Base-by-base conservation (phyloP, 1,140 invertebrate species). In the Thaumatotibia leucotreta region DNA sequence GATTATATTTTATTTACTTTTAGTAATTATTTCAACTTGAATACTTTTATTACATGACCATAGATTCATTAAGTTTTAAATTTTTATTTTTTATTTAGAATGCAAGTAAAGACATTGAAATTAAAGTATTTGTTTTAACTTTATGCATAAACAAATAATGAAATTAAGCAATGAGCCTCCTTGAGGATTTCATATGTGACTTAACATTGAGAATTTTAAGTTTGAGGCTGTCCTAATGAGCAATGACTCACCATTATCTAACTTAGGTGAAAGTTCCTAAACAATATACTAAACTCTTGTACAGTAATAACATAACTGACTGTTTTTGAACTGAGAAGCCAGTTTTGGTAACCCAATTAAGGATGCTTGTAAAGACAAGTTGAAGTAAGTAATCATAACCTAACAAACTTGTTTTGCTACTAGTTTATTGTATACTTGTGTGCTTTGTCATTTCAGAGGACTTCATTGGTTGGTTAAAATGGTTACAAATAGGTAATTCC, bases 1-100 rank as follows among this genome's bases (percentile, higher is more conserved):
- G 63, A 33, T 32, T 70, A 52, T 64, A 68, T 58, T n/a, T 24
- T 66, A 32, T 45, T 66, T 27, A 64, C 50, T 58, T 58, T 24
- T 6, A 45, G 8, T 45, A 14, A 45, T 20, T 45, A 45, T 45
- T 14, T 45, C n/a, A n/a, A n/a, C n/a, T 45, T 0, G 9, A 45
- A n/a, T 20, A 45, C 27, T 20, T 8, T n/a, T 17, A 14, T 20
- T 45, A 45, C 27, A 4, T 45, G 17, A 45, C 17, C 20, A 20
- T 20, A 20, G 39, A 39, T 39, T 39, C 14, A 39, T 39, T n/a
- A n/a, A n/a, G n/a, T n/a, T n/a, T n/a, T n/a, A n/a, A n/a, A n/a
- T n/a, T n/a, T n/a, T n/a, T n/a, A n/a, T n/a, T n/a, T n/a, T n/a
- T n/a, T n/a, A n/a, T n/a, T n/a, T n/a, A n/a, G n/a, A n/a, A n/a